Evolutionary conservation across 2,113 vertebrate species (phyloP).

Genomic region (Oryzias melastigma): DNA sequence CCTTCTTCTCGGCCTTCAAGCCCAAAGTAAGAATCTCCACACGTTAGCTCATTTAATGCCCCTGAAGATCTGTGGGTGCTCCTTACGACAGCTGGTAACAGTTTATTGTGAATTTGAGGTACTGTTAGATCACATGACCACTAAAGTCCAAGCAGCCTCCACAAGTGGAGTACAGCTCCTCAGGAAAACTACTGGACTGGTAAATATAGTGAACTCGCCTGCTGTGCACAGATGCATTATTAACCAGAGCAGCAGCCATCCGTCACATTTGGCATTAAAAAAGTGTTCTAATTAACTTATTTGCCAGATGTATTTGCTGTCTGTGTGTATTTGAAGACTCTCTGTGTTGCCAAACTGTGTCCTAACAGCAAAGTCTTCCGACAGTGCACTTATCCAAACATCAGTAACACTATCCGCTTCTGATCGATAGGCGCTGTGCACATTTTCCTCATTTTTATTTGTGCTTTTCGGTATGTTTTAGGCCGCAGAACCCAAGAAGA

Average conservation of each 20-base stretch:
- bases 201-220: constrained; percentile 45
- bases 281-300: constrained; percentile 24
- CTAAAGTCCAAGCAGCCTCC: constrained; percentile 68
- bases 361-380: constrained; percentile 36
- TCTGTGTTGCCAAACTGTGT: neutral
- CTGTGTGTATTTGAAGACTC: neutral
- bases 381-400: too few relatives aligned
- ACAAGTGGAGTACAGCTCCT: constrained; percentile 67
- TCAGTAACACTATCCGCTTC: too few relatives aligned
- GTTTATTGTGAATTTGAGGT: constrained; percentile 69
- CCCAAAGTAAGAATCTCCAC: constrained; percentile 68
- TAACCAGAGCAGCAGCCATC: constrained; percentile 47
- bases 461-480: constrained; percentile 20
- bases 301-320: constrained; percentile 5
- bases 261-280: constrained; percentile 38
- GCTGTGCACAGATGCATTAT: constrained; percentile 21
- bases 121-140: constrained; percentile 68
- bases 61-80: neutral
- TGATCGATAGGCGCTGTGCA: too few relatives aligned
- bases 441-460: too few relatives aligned
- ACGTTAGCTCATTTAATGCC: neutral
- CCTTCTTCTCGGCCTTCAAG: constrained; percentile 70
- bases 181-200: constrained; percentile 55
- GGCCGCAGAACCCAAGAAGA: constrained; percentile 67
- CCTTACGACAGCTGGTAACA: constrained; percentile 45